Base-by-base conservation (phyloP, 2,888 invertebrate species). In the Lucinisca nassula region DNA sequence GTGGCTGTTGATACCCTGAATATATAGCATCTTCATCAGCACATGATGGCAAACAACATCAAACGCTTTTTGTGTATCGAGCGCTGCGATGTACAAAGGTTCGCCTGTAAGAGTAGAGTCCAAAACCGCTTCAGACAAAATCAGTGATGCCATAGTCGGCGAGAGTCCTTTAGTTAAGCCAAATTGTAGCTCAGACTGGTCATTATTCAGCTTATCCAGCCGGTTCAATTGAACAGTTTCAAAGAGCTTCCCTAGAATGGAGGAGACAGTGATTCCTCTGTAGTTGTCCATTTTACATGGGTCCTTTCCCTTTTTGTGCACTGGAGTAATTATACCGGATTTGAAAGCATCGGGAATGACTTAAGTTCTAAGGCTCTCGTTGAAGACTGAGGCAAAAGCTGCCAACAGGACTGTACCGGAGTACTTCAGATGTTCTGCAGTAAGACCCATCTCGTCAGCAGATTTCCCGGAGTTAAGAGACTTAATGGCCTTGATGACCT, bases 11-110 rank as follows among this genome's bases (percentile, higher is more conserved):
- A 74, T 30, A 3, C 81, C 75, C 21, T 32, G 38, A 14, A 75
- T 32, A 37, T 75, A 80, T 21, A 81, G 58, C 21, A 38, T 58
- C 12, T 55, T 32, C 67, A 81, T 55, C 49, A 81, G 3, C 10
- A 81, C 73, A 0, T 12, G 27, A 45, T 75, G 81, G 27, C 32
- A 37, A 6, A 81, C 74, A 6, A 81, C 75, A 24, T 81, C 75
- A 30, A 81, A 81, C 35, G 81, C 73, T 32, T 80, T 80, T 30
- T 51, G 73, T 17, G 45, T 37, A 30, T 80, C 82, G 12, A 74
- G 45, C 1, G 81, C 74, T 0, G 81, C 74, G 45, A 80, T 8
- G 38, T 73, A 73, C 37, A 73, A 14, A 3, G 73, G 73, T 4
- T 38, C 24, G 73, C 37, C 37, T 12, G 10, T n/a, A n/a, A 37